Conservation (phyloP, 2,888 invertebrate species). For the Lacanobia wlatinum region DNA sequence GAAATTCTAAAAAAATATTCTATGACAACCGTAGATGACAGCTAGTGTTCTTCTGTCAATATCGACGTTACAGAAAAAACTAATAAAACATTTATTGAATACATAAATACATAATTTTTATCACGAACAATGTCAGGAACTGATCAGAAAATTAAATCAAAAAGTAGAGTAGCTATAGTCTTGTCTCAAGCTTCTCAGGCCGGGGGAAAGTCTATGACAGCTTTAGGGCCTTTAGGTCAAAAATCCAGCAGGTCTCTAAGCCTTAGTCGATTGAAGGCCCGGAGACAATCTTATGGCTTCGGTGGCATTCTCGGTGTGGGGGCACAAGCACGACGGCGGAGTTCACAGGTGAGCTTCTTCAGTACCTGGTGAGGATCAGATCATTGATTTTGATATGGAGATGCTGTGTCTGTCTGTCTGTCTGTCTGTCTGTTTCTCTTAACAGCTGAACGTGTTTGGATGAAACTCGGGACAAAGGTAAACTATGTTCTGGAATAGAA, state of each 20-base stretch:
- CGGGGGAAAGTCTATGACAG: background rate
- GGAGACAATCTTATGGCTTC: slow-evolving; percentile 80
- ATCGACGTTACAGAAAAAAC: background rate
- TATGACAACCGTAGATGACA: slow-evolving; percentile 11
- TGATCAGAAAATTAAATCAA: fast-evolving
- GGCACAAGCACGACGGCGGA: slow-evolving; percentile 70
- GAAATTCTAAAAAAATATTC: slow-evolving; percentile 2
- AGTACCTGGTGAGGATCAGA: background rate
- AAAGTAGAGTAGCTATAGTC: slow-evolving; percentile 14
- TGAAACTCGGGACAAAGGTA: too few relatives aligned
- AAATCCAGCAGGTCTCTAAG: background rate
- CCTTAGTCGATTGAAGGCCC: slow-evolving; percentile 77
- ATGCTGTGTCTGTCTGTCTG: too few relatives aligned
- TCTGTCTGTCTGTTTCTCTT: too few relatives aligned
- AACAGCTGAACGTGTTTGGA: too few relatives aligned
- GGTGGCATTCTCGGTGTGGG: slow-evolving; percentile 77
- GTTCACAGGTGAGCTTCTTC: slow-evolving; percentile 71
- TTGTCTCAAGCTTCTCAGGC: fast-evolving
- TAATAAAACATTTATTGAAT: background rate
- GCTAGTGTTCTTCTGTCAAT: background rate
- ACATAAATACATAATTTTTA: background rate
- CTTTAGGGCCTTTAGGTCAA: fast-evolving
- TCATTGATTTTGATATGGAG: background rate
- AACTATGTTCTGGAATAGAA: too few relatives aligned
- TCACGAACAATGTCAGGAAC: background rate